phyloP scores from a whole-genome alignment of 1,140 invertebrate species.

The Calephelis virginiensis region DNA sequence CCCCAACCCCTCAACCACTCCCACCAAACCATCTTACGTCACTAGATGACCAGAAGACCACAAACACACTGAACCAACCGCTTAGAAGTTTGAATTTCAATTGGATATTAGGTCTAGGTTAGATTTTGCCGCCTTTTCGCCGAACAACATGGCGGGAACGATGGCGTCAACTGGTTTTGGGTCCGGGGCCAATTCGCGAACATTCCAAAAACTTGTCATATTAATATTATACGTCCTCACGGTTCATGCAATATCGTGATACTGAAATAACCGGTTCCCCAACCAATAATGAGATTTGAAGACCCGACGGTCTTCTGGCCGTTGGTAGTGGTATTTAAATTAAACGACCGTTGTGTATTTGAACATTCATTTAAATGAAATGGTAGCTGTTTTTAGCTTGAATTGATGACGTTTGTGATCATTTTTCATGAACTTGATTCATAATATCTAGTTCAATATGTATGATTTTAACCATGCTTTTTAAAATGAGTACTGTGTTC shows the following conservation, averaged over 20 bases:
- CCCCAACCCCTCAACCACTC: slow-evolving; percentile 39
- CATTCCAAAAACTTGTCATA: slow-evolving; percentile 42
- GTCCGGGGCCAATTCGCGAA: slow-evolving; percentile 50
- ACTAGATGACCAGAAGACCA: slow-evolving; percentile 47
- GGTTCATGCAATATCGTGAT: slow-evolving; percentile 48
- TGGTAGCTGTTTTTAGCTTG: background rate
- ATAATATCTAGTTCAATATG: no score
- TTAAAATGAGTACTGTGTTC: no score
- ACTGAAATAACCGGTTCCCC: slow-evolving; percentile 64
- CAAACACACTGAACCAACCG: slow-evolving; percentile 43
- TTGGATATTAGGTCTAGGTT: slow-evolving; percentile 36
- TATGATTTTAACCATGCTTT: no score
- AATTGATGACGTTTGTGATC: no score
- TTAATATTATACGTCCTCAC: slow-evolving; percentile 51
- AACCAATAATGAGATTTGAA: slow-evolving; percentile 34
- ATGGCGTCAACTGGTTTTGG: slow-evolving; percentile 53
- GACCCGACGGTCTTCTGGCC: slow-evolving; percentile 30
- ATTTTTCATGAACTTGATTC: no score
- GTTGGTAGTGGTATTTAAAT: slow-evolving; percentile 45
- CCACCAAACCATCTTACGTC: slow-evolving; percentile 39
- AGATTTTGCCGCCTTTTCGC: slow-evolving; percentile 41
- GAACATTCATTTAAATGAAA: background rate
- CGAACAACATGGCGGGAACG: slow-evolving; percentile 67
- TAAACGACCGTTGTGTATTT: slow-evolving; percentile 41
- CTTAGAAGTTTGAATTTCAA: slow-evolving; percentile 44